Evolutionary conservation across 2,888 invertebrate species (phyloP).

Genomic region (Pseudococcus viburni): DNA sequence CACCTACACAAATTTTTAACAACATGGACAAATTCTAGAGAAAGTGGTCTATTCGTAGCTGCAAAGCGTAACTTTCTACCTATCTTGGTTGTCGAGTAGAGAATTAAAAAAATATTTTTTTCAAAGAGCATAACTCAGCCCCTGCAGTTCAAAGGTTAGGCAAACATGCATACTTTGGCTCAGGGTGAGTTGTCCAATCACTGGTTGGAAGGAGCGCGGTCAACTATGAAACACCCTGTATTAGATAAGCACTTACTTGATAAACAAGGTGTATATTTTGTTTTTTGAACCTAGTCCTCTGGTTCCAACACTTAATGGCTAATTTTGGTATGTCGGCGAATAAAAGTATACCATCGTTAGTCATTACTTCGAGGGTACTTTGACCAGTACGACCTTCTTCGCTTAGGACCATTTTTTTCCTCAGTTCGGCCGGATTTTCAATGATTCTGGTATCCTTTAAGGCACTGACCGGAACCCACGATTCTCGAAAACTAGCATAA

Average conservation of each 20-base stretch:
- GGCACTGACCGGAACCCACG: slow-evolving; percentile 77
- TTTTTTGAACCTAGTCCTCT: slow-evolving; percentile 68
- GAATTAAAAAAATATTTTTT: not conserved
- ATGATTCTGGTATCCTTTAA: slow-evolving; percentile 73
- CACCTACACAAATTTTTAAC: too few species aligned
- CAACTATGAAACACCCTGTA: too few species aligned
- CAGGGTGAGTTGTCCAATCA: too few species aligned
- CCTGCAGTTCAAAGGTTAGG: too few species aligned
- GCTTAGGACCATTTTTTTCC: slow-evolving; percentile 72
- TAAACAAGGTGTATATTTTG: slow-evolving; percentile 69
- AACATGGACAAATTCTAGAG: too few species aligned
- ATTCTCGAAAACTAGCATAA: slow-evolving; percentile 78
- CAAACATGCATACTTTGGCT: too few species aligned
- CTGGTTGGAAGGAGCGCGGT: too few species aligned
- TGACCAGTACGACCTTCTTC: slow-evolving; percentile 72
- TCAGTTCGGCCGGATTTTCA: slow-evolving; percentile 72
- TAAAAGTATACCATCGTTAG: slow-evolving; percentile 70
- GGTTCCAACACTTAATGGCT: slow-evolving; percentile 72
- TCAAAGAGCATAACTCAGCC: too few species aligned
- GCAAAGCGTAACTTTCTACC: too few species aligned
- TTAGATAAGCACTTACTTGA: slow-evolving; percentile 69
- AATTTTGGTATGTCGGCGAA: slow-evolving; percentile 71
- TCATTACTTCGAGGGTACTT: slow-evolving; percentile 77
- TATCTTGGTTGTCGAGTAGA: too few species aligned
- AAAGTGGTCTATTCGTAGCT: too few species aligned